Evolutionary conservation across 2,888 invertebrate species (phyloP), one percentile per base, ranked within the genome.

Genomic region (Melanargia galathea): DNA sequence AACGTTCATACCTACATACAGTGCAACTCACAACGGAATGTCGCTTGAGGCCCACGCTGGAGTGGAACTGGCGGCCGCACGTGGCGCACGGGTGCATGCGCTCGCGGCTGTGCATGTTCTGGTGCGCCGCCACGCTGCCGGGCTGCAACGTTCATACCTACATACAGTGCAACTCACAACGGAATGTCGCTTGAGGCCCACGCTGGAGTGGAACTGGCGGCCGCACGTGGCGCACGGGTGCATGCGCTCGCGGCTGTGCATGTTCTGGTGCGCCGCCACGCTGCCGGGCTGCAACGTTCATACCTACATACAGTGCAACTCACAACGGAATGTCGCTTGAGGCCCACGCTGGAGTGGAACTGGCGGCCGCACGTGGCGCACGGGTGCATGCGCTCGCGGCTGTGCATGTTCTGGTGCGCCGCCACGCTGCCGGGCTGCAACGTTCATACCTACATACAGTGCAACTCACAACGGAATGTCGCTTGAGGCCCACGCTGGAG

Each of bases 381-480:
- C 1, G 83, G 70, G 67, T 80, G 79, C 10, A 86, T 38, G 8
- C 74, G 79, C 61, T 80, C 77, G 0, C 82, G 70, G 0, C 82
- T 78, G 70, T 90, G 90, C 73, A 85, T 84, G 70, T 90, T 90
- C 68, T 80, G 80, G 24, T 90, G 90, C 0, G 78, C 78, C 0
- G 83, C 77, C 22, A 90, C 81, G 63, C 90, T 90, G 68, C 90
- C 86, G 2, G 89, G 88, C 90, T 90, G 73, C n/a, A 10, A 45
- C 35, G 20, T 33, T 52, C n/a, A n/a, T n/a, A n/a, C n/a, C n/a
- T n/a, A n/a, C n/a, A n/a, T n/a, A n/a, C n/a, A n/a, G 16, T n/a
- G 20, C 48, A 24, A 64, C 65, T 59, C 40, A 89, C 90, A 74
- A 89, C 71, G 2, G 78, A 73, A 67, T 90, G 90, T 11, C 90